Conservation (phyloP, 1,140 invertebrate species). For the Drosophila obscura region DNA sequence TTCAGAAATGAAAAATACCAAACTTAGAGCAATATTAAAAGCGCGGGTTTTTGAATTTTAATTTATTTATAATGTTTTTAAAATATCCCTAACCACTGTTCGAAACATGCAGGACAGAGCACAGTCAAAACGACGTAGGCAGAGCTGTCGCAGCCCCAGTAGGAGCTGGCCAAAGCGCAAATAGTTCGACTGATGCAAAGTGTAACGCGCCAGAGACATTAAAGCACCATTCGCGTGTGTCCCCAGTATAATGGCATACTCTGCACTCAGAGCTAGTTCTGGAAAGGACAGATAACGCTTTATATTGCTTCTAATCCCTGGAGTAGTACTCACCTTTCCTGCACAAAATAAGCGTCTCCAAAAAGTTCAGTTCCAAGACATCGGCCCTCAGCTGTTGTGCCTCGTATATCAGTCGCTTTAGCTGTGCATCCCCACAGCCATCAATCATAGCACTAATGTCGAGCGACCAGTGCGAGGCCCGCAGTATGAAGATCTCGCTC, state of each 20-base stretch:
- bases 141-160: conserved; percentile 69
- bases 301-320: too few relatives aligned
- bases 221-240: conserved; percentile 69
- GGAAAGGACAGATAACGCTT: conserved; percentile 3
- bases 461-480: conserved; percentile 86
- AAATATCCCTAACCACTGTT: conserved; percentile 69
- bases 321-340: conserved; percentile 84
- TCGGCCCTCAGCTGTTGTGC: conserved; percentile 85
- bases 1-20: conserved; percentile 1
- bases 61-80: conserved; percentile 55
- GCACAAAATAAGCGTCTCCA: conserved; percentile 88
- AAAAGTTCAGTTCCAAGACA: conserved; percentile 85
- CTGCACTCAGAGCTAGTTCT: conserved; percentile 66
- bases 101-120: conserved; percentile 71
- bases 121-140: conserved; percentile 69
- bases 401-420: conserved; percentile 69
- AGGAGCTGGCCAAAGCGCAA: conserved; percentile 75
- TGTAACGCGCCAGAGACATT: conserved; percentile 72
- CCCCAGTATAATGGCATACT: conserved; percentile 66
- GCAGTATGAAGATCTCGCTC: conserved; percentile 86
- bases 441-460: conserved; percentile 84
- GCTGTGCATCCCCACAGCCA: conserved; percentile 65
- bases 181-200: conserved; percentile 72
- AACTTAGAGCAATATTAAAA: background rate
- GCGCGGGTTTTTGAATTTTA: conserved; percentile 1